Evolutionary conservation across 2,113 vertebrate genomes (phyloP), one percentile per base, ranked within the genome.

Genomic region (Hippolais icterina): DNA sequence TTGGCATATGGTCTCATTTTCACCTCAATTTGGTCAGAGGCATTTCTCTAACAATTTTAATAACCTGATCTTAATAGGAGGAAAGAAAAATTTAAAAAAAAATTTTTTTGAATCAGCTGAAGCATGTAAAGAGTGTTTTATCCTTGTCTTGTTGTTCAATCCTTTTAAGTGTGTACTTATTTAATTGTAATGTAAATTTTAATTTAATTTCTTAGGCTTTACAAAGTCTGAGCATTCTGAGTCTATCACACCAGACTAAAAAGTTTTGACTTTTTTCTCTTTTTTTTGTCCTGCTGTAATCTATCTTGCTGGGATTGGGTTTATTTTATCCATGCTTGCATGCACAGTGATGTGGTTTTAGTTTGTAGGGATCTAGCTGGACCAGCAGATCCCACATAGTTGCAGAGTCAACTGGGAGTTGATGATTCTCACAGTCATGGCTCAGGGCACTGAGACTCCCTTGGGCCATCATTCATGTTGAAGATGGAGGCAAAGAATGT

Each of bases 21-120:
- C 9, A 39, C 59, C n/a, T 54, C 47, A 19, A 54, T 64, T 54
- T 64, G 15, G 18, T 33, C 41, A 47, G 23, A 39, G 19, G 18
- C 9, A 19, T 12, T n/a, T 64, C 27, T 54, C 49, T 39, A 54
- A 39, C 22, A 46, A 15, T 39, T 64, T 74, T 74, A 39, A 54
- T 84, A 22, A 28, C 6, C 0, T 1, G 11, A 63, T 39, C 11
- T 54, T 47, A 64, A 74, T 22, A 10, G 5, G 5, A 7, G 5
- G 1, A 3, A 4, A 7, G 2, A 18, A 33, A 39, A 23, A 57
- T 31, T 54, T 44, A 2, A 4, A n/a, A 31, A 2, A 3, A 23
- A 6, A 19, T n/a, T n/a, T 37, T 52, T 83, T 64, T 86, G 11
- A 76, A 52, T 90, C 19, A 64, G 2, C 4, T 56, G 31, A 15